Base-by-base conservation (phyloP, 1,140 invertebrate species). In the Anastrepha ludens region DNA sequence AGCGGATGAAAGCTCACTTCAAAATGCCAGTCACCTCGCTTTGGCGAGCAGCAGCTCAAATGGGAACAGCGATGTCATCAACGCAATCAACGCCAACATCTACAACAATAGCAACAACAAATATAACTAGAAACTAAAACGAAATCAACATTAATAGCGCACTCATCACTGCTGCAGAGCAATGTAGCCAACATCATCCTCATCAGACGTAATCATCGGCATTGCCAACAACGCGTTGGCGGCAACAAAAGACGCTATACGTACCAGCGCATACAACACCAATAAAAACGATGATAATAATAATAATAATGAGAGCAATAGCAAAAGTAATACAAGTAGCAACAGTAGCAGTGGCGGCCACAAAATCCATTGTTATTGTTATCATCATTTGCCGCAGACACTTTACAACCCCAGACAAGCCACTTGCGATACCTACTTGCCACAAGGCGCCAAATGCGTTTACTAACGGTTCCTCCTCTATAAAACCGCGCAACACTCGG, bases 331-430 rank as follows among this genome's bases (percentile, higher is more conserved):
- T 81, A 81, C 74, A 78, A 55, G 47, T 39, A 39, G 29, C 64
- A 67, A 67, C 64, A 67, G 64, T 67, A 78, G 41, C 70, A 78
- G 44, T 11, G 20, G 74, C 74, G 17, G 74, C 74, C 20, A 81
- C 74, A 81, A 29, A 58, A 81, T 4, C 74, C 50, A 81, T 81
- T 81, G 74, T 81, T 81, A 81, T 81, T 81, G 74, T 81, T 81
- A 81, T 81, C 74, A 89, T 67, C 74, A 81, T 81, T 90, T 87
- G 88, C 81, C 47, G 20, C 65, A 60, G 85, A 60, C 58, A 44
- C 88, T 88, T 87, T 89, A 62, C 20, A 86, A 60, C 58, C 85
- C 44, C 58, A 86, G 58, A 86, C 85, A 39, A 86, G 85, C 41
- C 85, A 86, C 58, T 60, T 62, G 85, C 44, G 29, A n/a, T 86